Evolutionary conservation across 2,797 vertebrate genomes (phyloP).

Genomic region (Oryzias sinensis): DNA sequence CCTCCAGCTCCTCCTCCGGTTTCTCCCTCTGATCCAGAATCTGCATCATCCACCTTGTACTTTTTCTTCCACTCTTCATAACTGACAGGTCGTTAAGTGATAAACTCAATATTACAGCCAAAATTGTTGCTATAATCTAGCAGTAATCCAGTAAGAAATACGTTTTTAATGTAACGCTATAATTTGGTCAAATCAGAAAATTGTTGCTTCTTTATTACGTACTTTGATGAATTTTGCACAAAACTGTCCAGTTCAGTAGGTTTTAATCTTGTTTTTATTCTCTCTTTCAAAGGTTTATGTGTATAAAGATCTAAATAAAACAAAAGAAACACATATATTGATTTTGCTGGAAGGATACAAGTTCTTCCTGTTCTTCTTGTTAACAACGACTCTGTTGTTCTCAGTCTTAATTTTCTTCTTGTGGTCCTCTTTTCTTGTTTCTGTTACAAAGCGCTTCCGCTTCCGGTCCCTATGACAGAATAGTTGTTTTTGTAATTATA

Average conservation of each 20-base stretch:
- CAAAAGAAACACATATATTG: neutral
- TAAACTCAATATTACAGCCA: conserved; percentile 8
- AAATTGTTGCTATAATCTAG: neutral
- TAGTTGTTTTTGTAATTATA: neutral
- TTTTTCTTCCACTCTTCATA: conserved; percentile 98
- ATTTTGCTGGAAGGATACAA: conserved; percentile 86
- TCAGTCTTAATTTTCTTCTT: conserved; percentile 89
- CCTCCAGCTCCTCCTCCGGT: conserved; percentile 44
- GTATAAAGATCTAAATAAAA: neutral
- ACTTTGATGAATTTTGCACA: too few relatives aligned
- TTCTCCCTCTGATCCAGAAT: conserved; percentile 67
- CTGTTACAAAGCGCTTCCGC: conserved; percentile 89
- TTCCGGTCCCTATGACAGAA: conserved; percentile 87
- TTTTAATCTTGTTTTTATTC: too few relatives aligned
- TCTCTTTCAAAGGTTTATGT: too few relatives aligned
- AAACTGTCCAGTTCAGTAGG: too few relatives aligned
- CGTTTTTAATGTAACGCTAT: too few relatives aligned
- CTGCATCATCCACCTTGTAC: conserved; percentile 87
- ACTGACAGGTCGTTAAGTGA: conserved; percentile 76
- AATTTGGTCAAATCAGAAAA: too few relatives aligned
- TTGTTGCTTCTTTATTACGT: too few relatives aligned
- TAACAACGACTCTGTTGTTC: conserved; percentile 83
- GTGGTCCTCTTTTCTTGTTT: conserved; percentile 85
- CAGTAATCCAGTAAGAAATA: too few relatives aligned
- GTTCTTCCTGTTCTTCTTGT: conserved; percentile 87